A percentile compares a stretch with the other conserved stretches of the same genome.
Evolutionary conservation across 1,140 invertebrate genomes (phyloP).

Genomic region (Latrodectus geometricus): DNA sequence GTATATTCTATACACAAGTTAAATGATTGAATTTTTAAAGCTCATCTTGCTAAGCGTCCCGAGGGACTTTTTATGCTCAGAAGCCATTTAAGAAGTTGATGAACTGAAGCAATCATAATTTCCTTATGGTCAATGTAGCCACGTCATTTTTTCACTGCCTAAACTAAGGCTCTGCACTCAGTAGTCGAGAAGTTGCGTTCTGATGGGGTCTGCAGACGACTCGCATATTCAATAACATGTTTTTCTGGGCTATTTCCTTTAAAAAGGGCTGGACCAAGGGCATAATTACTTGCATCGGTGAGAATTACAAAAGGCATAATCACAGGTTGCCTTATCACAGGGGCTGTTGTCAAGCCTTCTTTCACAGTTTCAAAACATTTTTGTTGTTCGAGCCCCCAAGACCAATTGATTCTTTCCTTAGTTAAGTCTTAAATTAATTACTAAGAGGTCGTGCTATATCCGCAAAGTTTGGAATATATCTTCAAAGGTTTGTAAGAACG

Average conservation of each 20-base stretch:
- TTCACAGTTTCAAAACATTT: slow-evolving; percentile 43
- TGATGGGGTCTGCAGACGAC: slow-evolving; percentile 66
- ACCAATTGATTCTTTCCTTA: slow-evolving; percentile 46
- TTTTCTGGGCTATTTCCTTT: slow-evolving; percentile 64
- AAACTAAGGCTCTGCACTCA: slow-evolving; percentile 72
- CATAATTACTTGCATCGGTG: slow-evolving; percentile 21
- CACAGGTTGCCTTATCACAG: slow-evolving; percentile 28
- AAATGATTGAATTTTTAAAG: neutral
- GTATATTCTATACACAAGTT: neutral
- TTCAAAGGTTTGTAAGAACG: neutral
- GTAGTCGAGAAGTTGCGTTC: slow-evolving; percentile 72
- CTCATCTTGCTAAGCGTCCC: neutral
- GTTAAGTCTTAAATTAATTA: too few relatives aligned
- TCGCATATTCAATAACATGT: slow-evolving; percentile 70
- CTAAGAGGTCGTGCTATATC: slow-evolving; percentile 8
- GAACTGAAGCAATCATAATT: slow-evolving; percentile 70
- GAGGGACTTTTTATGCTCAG: slow-evolving; percentile 16
- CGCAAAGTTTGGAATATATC: slow-evolving; percentile 65
- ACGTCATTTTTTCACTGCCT: slow-evolving; percentile 9
- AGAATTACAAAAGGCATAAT: slow-evolving; percentile 11
- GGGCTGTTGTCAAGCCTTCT: slow-evolving; percentile 16
- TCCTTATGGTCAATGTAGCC: slow-evolving; percentile 62
- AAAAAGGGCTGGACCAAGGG: slow-evolving; percentile 17
- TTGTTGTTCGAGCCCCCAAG: slow-evolving; percentile 56
- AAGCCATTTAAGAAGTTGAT: slow-evolving; percentile 71